These are phyloP conservation scores for Willowsia nigromaculata DNA, from an alignment of 2,888 invertebrate species.

Conservation along the genomic window DNA sequence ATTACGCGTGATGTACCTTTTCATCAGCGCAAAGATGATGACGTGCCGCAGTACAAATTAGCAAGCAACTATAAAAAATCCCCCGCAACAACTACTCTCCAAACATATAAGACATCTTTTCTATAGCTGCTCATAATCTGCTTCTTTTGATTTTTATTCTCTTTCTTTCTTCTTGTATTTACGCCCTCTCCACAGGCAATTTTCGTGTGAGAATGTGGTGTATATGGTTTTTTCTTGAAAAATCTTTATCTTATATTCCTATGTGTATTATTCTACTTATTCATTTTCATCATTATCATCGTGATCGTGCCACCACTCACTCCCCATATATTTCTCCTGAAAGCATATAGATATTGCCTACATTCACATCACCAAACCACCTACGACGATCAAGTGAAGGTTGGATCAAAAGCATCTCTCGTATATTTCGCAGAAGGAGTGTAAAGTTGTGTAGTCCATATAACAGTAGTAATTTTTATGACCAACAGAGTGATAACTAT, in stretches of 20 bases:
- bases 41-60: conserved; percentile 70
- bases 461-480: conserved; percentile 65
- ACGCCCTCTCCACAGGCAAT: conserved; percentile 72
- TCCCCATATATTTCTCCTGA: conserved; percentile 34
- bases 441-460: conserved; percentile 25
- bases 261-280: conserved; percentile 4
- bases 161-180: conserved; percentile 1
- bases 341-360: neutral
- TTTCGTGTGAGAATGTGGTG: conserved; percentile 62
- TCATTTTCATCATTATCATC: conserved; percentile 5
- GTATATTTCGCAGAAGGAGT: conserved; percentile 56
- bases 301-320: conserved; percentile 23
- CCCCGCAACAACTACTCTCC: conserved; percentile 13
- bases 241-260: conserved; percentile 25
- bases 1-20: conserved; percentile 69
- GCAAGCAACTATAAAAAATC: conserved; percentile 56
- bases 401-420: conserved; percentile 19
- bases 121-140: conserved; percentile 11
- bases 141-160: conserved; percentile 15
- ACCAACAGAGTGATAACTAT: conserved; percentile 64
- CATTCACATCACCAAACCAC: conserved; percentile 53
- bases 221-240: conserved; percentile 25
- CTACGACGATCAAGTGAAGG: conserved; percentile 51
- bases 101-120: conserved; percentile 5
- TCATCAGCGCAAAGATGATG: conserved; percentile 59